Evolutionary conservation across 2,888 invertebrate genomes (phyloP).

Genomic region (Rhaphigaster nebulosa): DNA sequence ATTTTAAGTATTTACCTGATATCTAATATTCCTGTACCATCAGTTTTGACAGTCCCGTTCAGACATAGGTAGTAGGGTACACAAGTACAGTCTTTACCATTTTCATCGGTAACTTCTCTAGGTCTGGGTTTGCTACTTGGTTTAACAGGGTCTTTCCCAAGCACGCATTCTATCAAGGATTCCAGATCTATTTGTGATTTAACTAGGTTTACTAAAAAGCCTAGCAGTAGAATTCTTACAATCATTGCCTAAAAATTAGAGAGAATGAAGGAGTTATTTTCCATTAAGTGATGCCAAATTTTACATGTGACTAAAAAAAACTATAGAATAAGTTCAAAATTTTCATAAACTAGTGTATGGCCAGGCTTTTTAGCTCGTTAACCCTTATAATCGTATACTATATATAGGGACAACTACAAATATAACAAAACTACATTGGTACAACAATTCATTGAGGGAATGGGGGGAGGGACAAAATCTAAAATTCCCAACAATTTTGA

Average conservation of each 20-base stretch:
- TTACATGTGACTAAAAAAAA: neutral
- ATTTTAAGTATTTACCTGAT: constrained; percentile 74
- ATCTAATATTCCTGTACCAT: constrained; percentile 82
- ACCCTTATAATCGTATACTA: too few species aligned
- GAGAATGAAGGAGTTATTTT: neutral
- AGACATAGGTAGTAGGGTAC: constrained; percentile 84
- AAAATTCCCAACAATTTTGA: too few species aligned
- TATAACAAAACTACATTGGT: too few species aligned
- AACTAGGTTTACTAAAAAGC: neutral
- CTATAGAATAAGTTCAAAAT: too few species aligned
- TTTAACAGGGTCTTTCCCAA: neutral
- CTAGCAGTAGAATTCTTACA: neutral
- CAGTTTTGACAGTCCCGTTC: constrained; percentile 76
- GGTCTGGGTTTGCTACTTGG: neutral
- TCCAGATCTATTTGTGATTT: neutral
- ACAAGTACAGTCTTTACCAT: constrained; percentile 74
- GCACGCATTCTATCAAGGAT: neutral
- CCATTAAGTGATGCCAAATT: neutral
- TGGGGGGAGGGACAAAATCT: too few species aligned
- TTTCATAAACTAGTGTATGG: neutral
- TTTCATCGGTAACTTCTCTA: neutral
- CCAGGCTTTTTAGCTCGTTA: too few species aligned
- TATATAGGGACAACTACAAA: too few species aligned
- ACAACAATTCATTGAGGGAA: too few species aligned
- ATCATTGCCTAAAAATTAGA: neutral